Percentiles rank a stretch among this genome's conserved stretches.
Conservation (phyloP, 1,140 invertebrate species). For the Drosophila pectinifera region DNA sequence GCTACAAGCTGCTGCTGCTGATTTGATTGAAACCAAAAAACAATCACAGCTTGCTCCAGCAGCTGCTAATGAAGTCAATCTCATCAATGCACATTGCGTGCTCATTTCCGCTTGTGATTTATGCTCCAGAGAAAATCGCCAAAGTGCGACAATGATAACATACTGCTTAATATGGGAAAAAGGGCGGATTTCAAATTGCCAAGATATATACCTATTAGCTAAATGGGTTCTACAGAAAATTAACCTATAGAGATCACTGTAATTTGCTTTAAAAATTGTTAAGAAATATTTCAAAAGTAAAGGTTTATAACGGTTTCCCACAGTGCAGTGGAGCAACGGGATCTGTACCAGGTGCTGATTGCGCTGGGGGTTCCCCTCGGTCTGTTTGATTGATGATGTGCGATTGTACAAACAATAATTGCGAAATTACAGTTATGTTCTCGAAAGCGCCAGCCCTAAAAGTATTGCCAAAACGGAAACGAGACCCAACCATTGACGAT, state of each 20-base stretch:
- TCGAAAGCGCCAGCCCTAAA: conserved; percentile 33
- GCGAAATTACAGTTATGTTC: conserved; percentile 53
- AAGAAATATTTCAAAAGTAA: no score
- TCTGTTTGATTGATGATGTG: conserved; percentile 52
- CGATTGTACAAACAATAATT: conserved; percentile 54
- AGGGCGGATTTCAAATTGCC: background rate
- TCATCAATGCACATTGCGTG: conserved; percentile 74
- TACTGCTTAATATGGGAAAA: conserved; percentile 15
- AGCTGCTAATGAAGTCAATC: conserved; percentile 76
- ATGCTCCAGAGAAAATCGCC: conserved; percentile 51
- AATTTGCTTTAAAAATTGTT: background rate
- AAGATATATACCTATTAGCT: no score
- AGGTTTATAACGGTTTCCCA: background rate
- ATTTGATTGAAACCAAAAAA: conserved; percentile 74
- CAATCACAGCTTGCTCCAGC: conserved; percentile 61
- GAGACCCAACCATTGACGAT: conserved; percentile 35
- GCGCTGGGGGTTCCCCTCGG: conserved; percentile 1
- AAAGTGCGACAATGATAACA: conserved; percentile 50
- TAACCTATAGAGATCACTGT: no score
- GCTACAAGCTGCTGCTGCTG: conserved; percentile 42
- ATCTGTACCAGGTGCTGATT: conserved; percentile 45
- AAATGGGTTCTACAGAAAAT: no score
- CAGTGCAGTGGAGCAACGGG: conserved; percentile 8
- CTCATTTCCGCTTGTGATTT: conserved; percentile 74
- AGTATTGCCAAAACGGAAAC: conserved; percentile 44